A percentile compares a stretch with the other conserved stretches of the same genome.
phyloP scores from a whole-genome alignment of 2,888 invertebrate species.

The Euclidia mi region DNA sequence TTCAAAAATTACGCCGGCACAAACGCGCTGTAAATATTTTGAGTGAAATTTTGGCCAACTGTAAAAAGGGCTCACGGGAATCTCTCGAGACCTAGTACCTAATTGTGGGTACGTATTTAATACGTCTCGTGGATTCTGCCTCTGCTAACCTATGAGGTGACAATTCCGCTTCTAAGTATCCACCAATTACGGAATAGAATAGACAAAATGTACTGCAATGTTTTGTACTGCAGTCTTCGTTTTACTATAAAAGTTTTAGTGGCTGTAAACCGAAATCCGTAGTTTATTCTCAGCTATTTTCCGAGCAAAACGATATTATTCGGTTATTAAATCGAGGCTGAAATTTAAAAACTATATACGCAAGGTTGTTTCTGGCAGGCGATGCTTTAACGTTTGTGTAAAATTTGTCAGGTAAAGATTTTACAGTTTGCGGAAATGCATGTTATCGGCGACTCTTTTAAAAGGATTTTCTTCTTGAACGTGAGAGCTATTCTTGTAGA shows the following conservation, averaged over 20 bases:
- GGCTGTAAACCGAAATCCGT: not conserved
- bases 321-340: too few species aligned
- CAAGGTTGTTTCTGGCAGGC: too few species aligned
- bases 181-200: slow-evolving; percentile 27
- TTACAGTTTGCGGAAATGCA: too few species aligned
- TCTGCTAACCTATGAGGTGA: slow-evolving; percentile 23
- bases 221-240: not conserved
- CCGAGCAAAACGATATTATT: too few species aligned
- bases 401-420: too few species aligned
- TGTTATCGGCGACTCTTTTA: too few species aligned
- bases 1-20: slow-evolving; percentile 61
- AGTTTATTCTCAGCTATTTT: too few species aligned
- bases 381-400: too few species aligned
- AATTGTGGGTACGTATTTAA: slow-evolving; percentile 51
- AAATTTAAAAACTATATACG: too few species aligned
- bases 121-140: slow-evolving; percentile 41
- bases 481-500: too few species aligned
- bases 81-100: slow-evolving; percentile 52
- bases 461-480: too few species aligned
- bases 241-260: slow-evolving; percentile 1
- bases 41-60: slow-evolving; percentile 53
- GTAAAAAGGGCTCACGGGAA: slow-evolving; percentile 60
- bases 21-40: slow-evolving; percentile 59
- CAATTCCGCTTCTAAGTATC: slow-evolving; percentile 38
- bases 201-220: slow-evolving; percentile 21